Conservation (phyloP, 2,888 invertebrate genomes). For the Chironomus tentans region DNA sequence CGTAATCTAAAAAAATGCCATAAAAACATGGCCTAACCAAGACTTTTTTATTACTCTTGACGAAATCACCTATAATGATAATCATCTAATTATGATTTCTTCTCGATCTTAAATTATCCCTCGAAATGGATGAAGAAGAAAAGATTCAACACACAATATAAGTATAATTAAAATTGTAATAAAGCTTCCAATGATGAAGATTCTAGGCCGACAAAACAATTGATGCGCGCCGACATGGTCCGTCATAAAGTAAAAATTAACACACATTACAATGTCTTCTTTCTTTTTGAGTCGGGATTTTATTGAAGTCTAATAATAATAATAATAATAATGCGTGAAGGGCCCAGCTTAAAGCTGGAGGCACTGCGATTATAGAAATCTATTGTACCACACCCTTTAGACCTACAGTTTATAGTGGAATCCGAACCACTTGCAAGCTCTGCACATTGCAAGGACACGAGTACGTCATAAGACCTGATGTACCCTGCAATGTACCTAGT, state of each 20-base stretch:
- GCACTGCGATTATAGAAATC: too few species aligned
- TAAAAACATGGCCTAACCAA: background rate
- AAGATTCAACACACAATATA: background rate
- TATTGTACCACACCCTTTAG: too few species aligned
- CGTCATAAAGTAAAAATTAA: background rate
- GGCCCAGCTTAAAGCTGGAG: too few species aligned
- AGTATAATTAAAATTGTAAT: background rate
- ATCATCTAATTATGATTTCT: conserved; percentile 26
- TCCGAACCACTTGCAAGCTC: too few species aligned
- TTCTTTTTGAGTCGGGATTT: too few species aligned
- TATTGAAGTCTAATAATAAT: too few species aligned
- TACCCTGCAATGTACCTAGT: too few species aligned
- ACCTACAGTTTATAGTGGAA: too few species aligned
- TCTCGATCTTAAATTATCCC: conserved; percentile 7
- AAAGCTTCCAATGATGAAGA: background rate
- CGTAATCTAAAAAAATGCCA: background rate
- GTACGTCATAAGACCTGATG: too few species aligned
- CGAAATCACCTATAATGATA: conserved; percentile 20
- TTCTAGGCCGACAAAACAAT: background rate
- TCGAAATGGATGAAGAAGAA: background rate
- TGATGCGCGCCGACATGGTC: background rate
- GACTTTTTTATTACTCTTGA: background rate
- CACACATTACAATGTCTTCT: conserved; percentile 1
- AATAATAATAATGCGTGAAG: too few species aligned
- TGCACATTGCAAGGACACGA: too few species aligned